Evolutionary conservation across 1,140 invertebrate genomes (phyloP), one percentile per base, ranked within the genome.

Genomic region (Drosophila asahinai): DNA sequence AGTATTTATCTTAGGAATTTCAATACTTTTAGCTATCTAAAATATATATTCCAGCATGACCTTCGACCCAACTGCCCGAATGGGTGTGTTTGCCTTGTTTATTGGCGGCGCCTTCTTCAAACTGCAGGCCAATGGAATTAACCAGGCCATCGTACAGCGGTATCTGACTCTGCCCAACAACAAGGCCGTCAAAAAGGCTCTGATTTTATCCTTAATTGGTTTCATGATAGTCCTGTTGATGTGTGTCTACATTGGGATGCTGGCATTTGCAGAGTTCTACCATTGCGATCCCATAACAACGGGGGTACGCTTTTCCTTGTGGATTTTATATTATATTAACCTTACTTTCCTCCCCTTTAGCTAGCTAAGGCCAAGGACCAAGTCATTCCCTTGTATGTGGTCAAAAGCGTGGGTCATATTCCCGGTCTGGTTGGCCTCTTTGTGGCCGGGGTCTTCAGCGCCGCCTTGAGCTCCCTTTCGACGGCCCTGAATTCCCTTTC

Each of bases 71-170:
- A 95, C 94, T 8, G 94, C 94, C 2, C 94, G 97, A 40, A 96
- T 97, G 86, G 96, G 96, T 4, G 91, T 97, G 1, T 97, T 96
- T 95, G 94, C 95, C 0, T 94, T 97, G 15, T 92, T 96, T 49
- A 93, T 98, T 75, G 97, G 97, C 1, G 96, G 96, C 0, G 95
- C 95, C 81, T 94, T 97, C 27, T 97, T 96, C 70, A 96, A 96
- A 94, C 95, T 96, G 0, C 95, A 96, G 55, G 96, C 96, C 59
- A 97, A 97, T 90, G 95, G 96, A n/a, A 96, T 97, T 25, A 97
- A 97, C 93, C 97, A 98, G 93, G 96, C 97, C 12, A 96, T 97
- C 94, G 96, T 98, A 0, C 97, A 98, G 83, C 94, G 97, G 43
- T 97, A 97, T 77, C 95, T 97, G 36, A 95, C 97, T 0, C 92